Conservation (phyloP, 2,888 invertebrate genomes). For the Diabrotica balteata region DNA sequence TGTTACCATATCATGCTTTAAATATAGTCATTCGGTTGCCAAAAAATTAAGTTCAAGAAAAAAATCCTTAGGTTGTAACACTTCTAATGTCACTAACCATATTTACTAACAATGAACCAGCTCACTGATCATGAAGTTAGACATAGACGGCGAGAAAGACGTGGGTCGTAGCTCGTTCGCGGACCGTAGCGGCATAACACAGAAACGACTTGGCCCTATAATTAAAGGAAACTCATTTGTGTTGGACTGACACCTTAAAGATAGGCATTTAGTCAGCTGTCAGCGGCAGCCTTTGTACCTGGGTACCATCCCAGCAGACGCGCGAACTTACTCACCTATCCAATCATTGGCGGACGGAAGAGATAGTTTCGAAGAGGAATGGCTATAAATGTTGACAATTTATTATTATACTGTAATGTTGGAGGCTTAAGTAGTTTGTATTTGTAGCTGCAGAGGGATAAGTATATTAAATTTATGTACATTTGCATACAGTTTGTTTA, state of each 20-base stretch:
- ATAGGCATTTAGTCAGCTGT: conserved; percentile 63
- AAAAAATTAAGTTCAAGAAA: no score
- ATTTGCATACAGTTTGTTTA: no score
- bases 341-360: conserved; percentile 28
- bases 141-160: conserved; percentile 34
- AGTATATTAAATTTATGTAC: no score
- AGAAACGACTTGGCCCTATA: conserved; percentile 61
- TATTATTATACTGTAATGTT: no score
- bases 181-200: conserved; percentile 56
- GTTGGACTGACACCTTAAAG: conserved; percentile 62
- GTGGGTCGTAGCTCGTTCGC: conserved; percentile 33
- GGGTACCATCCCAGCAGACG: conserved; percentile 53
- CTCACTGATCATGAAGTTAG: conserved; percentile 27
- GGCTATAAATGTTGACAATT: no score
- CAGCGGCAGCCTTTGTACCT: conserved; percentile 60
- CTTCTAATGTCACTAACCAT: no score
- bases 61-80: no score
- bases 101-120: neutral
- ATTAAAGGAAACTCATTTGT: conserved; percentile 63
- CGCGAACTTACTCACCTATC: conserved; percentile 62
- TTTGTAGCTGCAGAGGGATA: no score
- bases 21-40: no score
- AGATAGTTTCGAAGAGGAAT: conserved; percentile 18
- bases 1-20: no score
- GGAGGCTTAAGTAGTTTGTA: no score